These are phyloP conservation scores for Diprion similis DNA, from an alignment of 1,140 invertebrate genomes.

Conservation along the genomic window DNA sequence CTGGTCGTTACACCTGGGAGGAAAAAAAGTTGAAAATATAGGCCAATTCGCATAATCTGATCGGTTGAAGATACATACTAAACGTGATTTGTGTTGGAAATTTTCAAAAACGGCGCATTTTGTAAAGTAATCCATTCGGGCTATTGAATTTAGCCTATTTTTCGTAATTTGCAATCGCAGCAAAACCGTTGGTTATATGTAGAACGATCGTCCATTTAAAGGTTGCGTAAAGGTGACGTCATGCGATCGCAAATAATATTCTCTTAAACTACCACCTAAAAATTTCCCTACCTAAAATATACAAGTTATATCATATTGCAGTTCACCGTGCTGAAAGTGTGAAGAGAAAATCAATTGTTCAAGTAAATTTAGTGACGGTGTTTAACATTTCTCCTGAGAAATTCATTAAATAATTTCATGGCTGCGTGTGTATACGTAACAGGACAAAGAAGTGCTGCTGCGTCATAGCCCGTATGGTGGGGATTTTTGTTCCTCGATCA, in stretches of 20 bases:
- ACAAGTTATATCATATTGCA: too few relatives aligned
- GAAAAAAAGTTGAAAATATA: background rate
- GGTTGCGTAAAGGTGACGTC: conserved; percentile 6
- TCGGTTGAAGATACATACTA: background rate
- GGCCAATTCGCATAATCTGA: background rate
- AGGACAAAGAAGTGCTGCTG: background rate
- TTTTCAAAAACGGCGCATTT: background rate
- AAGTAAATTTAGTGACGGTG: background rate
- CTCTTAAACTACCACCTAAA: background rate
- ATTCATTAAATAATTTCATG: background rate
- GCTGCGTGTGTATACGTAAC: background rate
- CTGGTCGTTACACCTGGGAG: background rate
- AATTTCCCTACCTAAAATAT: background rate
- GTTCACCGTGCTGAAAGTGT: background rate
- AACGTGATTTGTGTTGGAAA: background rate
- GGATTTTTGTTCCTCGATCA: background rate
- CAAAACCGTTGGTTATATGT: background rate
- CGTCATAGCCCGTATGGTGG: background rate
- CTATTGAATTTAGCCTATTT: background rate
- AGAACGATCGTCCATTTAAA: background rate
- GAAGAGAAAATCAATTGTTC: background rate
- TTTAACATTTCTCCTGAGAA: background rate
- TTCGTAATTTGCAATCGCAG: background rate
- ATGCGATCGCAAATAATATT: background rate
- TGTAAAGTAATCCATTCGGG: background rate